Evolutionary conservation across 1,140 invertebrate species (phyloP).

Genomic region (Lepidotrigona ventralis): DNA sequence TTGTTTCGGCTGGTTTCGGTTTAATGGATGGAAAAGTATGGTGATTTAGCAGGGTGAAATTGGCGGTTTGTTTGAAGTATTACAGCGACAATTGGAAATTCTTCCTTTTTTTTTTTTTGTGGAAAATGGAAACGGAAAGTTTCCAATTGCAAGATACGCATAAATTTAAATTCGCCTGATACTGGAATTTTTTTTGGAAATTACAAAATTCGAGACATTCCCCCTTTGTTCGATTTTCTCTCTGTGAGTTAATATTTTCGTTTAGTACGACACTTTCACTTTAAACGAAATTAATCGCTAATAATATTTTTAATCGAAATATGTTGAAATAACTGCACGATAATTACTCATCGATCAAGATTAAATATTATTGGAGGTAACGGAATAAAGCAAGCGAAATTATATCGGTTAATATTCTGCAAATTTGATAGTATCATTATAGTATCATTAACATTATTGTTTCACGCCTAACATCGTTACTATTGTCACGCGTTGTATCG

Average conservation of each 20-base stretch:
- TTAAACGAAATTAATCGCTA: neutral
- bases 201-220: too few species aligned
- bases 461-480: neutral
- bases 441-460: neutral
- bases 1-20: neutral
- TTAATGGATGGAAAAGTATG: neutral
- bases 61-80: too few species aligned
- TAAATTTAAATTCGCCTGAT: too few species aligned
- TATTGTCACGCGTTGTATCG: neutral
- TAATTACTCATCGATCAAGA: neutral
- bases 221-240: too few species aligned
- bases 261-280: neutral
- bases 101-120: too few species aligned
- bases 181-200: too few species aligned
- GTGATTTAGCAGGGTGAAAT: too few species aligned
- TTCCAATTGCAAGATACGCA: too few species aligned
- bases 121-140: too few species aligned
- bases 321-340: neutral
- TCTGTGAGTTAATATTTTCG: too few species aligned
- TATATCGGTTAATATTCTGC: neutral
- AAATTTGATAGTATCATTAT: conserved; percentile 4
- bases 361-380: neutral
- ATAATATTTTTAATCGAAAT: neutral
- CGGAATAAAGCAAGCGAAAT: neutral
- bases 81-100: too few species aligned